Conservation (phyloP, 2,113 vertebrate species). For the Diadophis punctatus region DNA sequence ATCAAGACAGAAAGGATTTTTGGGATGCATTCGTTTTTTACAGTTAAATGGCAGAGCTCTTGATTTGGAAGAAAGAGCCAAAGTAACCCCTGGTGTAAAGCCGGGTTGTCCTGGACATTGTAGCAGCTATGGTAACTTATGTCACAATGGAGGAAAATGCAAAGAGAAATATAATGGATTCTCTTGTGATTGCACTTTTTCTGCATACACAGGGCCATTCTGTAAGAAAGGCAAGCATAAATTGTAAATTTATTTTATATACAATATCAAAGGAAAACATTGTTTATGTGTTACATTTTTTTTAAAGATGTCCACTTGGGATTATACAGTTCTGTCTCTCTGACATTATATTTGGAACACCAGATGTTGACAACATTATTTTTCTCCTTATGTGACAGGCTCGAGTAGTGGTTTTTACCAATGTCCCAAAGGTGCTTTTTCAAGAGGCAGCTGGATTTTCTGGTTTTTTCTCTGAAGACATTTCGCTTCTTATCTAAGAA, state of each 20-base stretch:
- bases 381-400: neutral
- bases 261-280: neutral
- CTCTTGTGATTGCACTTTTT: conserved; percentile 82
- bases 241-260: neutral
- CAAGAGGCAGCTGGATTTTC: too few species aligned
- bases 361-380: neutral
- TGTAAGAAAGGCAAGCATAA: conserved; percentile 78
- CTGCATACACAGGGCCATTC: conserved; percentile 83
- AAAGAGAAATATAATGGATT: conserved; percentile 82
- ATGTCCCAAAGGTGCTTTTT: neutral
- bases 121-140: conserved; percentile 87
- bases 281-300: neutral
- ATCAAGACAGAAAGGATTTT: conserved; percentile 90
- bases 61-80: conserved; percentile 86
- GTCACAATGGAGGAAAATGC: conserved; percentile 82
- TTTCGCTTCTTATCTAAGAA: too few species aligned
- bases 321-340: neutral
- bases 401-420: neutral
- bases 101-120: conserved; percentile 90
- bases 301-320: neutral
- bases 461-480: too few species aligned
- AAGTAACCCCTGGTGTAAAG: conserved; percentile 85
- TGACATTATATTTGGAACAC: neutral
- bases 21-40: conserved; percentile 89
- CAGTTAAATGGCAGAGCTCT: conserved; percentile 84